phyloP scores from a whole-genome alignment of 2,113 vertebrate genomes.

The Panthera tigris region DNA sequence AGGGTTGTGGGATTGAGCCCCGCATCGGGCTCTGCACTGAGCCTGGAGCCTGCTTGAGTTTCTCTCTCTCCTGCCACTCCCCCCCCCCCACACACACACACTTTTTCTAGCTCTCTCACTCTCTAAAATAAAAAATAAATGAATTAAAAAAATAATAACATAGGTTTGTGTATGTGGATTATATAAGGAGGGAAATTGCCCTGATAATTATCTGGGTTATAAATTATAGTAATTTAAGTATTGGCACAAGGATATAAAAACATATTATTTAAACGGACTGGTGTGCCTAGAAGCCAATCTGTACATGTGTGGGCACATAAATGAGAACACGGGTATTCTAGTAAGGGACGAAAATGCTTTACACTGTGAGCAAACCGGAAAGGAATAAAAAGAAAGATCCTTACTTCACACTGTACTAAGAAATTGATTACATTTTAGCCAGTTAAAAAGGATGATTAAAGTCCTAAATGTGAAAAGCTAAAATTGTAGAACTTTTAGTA shows the following conservation, averaged over 20 bases:
- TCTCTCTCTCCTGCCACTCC: fast-evolving
- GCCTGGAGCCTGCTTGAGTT: too few species aligned
- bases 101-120: too few species aligned
- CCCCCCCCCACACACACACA: too few species aligned
- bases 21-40: too few species aligned
- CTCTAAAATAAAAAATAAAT: too few species aligned
- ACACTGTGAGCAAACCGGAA: not conserved
- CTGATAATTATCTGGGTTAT: not conserved
- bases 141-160: not conserved
- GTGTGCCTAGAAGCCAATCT: not conserved
- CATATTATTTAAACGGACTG: not conserved
- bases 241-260: not conserved
- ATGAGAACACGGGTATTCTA: fast-evolving
- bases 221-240: not conserved
- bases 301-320: fast-evolving
- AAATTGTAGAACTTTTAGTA: not conserved
- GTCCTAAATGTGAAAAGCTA: not conserved
- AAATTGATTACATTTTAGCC: not conserved
- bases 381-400: not conserved
- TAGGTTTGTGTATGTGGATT: not conserved
- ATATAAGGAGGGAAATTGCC: not conserved
- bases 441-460: not conserved
- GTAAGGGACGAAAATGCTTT: not conserved
- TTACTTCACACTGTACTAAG: not conserved
- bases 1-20: too few species aligned